Conservation (phyloP, 2,113 vertebrate genomes). For the Patagioenas fasciata region DNA sequence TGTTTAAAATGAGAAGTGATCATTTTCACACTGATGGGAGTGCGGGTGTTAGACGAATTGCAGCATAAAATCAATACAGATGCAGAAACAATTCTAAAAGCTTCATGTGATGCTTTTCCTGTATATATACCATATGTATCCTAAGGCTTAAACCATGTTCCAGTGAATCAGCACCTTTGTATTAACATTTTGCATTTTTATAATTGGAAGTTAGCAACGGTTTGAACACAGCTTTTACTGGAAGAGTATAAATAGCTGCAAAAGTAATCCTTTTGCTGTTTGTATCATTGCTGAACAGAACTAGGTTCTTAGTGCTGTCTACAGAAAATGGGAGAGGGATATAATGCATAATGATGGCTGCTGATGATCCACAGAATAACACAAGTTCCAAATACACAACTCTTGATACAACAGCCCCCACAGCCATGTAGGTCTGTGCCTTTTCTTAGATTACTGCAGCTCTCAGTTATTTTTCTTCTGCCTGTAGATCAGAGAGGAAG, state of each 20-base stretch:
- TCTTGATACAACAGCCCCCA: background rate
- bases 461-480: background rate
- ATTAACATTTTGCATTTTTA: constrained; percentile 25
- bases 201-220: background rate
- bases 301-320: background rate
- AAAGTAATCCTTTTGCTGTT: background rate
- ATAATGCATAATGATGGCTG: fast-evolving
- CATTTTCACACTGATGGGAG: constrained; percentile 25
- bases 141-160: background rate
- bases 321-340: background rate
- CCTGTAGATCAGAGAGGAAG: background rate
- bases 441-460: background rate
- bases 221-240: background rate
- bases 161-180: constrained; percentile 38
- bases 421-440: background rate
- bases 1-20: constrained; percentile 37
- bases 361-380: background rate
- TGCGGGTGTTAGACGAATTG: background rate
- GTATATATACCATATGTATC: background rate
- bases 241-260: background rate
- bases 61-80: constrained; percentile 44
- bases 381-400: background rate
- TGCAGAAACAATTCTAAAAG: constrained; percentile 32
- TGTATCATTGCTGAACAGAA: background rate
- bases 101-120: background rate